Percentiles rank a stretch among this genome's conserved stretches.
Conservation (phyloP, 2,113 vertebrate genomes). For the Cyrtonyx montezumae region DNA sequence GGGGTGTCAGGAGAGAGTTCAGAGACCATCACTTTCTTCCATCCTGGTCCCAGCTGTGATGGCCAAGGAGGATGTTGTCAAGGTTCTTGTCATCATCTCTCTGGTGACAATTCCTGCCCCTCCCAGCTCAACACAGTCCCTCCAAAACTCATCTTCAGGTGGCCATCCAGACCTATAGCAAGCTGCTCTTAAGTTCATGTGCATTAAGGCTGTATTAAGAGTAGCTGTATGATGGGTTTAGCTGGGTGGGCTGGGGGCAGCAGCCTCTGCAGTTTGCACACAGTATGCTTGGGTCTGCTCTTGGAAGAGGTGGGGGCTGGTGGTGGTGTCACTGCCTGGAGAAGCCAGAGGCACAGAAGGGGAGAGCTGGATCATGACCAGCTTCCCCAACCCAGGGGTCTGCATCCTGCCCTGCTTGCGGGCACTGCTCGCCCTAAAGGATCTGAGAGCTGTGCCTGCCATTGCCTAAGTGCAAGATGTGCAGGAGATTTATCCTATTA, state of each 20-base stretch:
- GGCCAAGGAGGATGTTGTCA: not conserved
- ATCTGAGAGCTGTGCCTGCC: constrained; percentile 12
- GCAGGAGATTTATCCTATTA: constrained; percentile 65
- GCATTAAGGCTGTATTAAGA: not conserved
- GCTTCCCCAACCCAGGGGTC: not conserved
- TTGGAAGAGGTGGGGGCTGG: rapidly evolving
- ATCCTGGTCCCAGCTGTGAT: not conserved
- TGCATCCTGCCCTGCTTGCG: not conserved
- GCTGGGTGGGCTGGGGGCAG: not conserved
- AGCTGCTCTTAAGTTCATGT: rapidly evolving
- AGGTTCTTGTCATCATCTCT: not conserved
- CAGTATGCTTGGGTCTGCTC: rapidly evolving
- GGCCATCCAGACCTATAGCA: not conserved
- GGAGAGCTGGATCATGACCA: not conserved
- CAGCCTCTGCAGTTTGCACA: not conserved
- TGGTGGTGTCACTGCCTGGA: not conserved
- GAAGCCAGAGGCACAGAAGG: rapidly evolving
- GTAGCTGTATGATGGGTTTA: not conserved
- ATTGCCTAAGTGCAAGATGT: constrained; percentile 29
- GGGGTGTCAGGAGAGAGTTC: not conserved
- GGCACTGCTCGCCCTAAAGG: not conserved
- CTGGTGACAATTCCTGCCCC: not conserved
- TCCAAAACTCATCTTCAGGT: not conserved
- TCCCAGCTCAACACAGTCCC: not conserved
- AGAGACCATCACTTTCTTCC: not conserved